phyloP scores from a whole-genome alignment of 2,888 invertebrate genomes.

The Fragum whitleyi region DNA sequence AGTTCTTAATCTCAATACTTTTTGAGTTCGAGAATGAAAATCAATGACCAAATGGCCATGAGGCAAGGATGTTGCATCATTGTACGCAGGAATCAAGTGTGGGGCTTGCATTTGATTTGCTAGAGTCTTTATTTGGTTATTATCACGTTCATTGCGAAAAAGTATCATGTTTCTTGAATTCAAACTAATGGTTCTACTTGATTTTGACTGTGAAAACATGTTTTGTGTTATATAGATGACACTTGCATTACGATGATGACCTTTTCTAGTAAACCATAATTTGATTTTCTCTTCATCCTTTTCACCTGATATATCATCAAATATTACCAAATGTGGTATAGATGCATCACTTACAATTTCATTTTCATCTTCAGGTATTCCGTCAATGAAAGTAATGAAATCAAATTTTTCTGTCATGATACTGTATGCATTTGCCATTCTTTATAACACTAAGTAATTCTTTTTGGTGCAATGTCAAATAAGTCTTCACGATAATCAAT shows the following conservation, averaged over 20 bases:
- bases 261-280: constrained; percentile 26
- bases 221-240: constrained; percentile 19
- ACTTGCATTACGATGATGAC: constrained; percentile 25
- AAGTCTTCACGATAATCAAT: constrained; percentile 15
- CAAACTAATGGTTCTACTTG: constrained; percentile 19
- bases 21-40: constrained; percentile 9
- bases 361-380: constrained; percentile 28
- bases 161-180: constrained; percentile 18
- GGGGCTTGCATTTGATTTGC: constrained; percentile 22
- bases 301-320: constrained; percentile 22
- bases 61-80: neutral
- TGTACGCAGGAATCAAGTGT: constrained; percentile 15
- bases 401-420: constrained; percentile 8
- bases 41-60: constrained; percentile 14
- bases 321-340: constrained; percentile 20
- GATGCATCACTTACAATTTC: constrained; percentile 22
- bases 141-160: constrained; percentile 19
- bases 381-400: constrained; percentile 10
- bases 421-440: constrained; percentile 22
- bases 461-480: constrained; percentile 12
- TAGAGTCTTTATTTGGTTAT: constrained; percentile 12
- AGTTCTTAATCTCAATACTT: constrained; percentile 5
- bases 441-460: constrained; percentile 23
- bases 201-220: constrained; percentile 16
- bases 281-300: constrained; percentile 29